These are phyloP conservation scores for Saxidomus purpurata DNA, from an alignment of 1,140 invertebrate genomes.

Conservation along the genomic window DNA sequence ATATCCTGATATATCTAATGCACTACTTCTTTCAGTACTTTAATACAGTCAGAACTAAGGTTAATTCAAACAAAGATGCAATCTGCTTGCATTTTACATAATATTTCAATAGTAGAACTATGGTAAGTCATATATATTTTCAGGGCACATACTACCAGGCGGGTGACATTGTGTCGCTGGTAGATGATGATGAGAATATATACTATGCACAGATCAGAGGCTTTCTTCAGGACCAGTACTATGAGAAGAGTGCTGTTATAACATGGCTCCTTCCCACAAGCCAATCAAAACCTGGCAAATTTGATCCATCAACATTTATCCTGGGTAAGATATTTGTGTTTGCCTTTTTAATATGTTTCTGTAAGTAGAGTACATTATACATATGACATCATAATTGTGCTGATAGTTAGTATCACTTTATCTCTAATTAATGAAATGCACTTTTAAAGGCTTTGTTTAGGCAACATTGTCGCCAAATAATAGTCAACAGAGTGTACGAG, in stretches of 20 bases:
- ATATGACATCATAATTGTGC: background rate
- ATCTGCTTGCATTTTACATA: too few relatives aligned
- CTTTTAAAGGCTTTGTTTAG: too few relatives aligned
- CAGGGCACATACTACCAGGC: constrained; percentile 94
- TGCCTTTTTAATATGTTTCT: background rate
- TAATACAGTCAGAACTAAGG: too few relatives aligned
- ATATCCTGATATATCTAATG: too few relatives aligned
- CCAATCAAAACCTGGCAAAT: constrained; percentile 91
- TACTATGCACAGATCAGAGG: constrained; percentile 97
- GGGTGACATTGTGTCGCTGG: constrained; percentile 96
- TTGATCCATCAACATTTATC: constrained; percentile 96
- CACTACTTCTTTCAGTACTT: too few relatives aligned
- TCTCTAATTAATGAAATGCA: background rate
- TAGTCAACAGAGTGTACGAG: too few relatives aligned
- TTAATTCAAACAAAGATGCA: too few relatives aligned
- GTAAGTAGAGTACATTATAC: background rate
- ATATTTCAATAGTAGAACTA: too few relatives aligned
- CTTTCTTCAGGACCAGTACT: constrained; percentile 96
- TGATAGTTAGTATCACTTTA: background rate
- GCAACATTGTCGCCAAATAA: too few relatives aligned
- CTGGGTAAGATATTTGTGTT: constrained; percentile 88
- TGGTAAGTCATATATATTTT: constrained; percentile 39
- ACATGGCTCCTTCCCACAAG: constrained; percentile 96
- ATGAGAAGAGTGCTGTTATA: constrained; percentile 97
- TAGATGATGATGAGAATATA: constrained; percentile 91